Evolutionary conservation across 37 sponge, comb jelly and placozoan genomes (phyloP).

Genomic region (Halichondria panicea): DNA sequence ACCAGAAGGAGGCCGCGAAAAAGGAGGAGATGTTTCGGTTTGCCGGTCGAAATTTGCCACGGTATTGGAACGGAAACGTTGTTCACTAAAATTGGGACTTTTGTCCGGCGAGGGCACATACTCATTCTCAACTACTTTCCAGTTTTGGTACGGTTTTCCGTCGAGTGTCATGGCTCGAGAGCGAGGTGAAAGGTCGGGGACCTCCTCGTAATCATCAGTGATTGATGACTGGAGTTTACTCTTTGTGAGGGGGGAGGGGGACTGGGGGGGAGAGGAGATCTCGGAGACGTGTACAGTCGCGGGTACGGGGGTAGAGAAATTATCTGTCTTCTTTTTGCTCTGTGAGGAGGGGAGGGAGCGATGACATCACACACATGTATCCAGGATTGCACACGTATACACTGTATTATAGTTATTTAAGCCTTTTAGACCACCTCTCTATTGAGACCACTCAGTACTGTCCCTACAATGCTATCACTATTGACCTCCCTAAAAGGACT

Average conservation of each 20-base stretch:
- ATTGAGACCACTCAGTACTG: no score
- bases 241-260: conserved; percentile 5
- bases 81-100: conserved; percentile 37
- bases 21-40: not conserved
- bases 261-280: not conserved
- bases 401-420: no score
- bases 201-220: conserved; percentile 52
- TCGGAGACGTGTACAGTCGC: not conserved
- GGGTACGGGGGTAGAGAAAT: conserved; percentile 12
- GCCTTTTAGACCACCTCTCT: no score
- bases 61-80: conserved; percentile 33
- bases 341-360: conserved; percentile 4
- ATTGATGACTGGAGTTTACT: not conserved
- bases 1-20: not conserved
- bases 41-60: not conserved
- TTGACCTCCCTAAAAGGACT: no score
- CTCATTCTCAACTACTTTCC: conserved; percentile 43
- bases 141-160: conserved; percentile 1
- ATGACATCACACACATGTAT: no score
- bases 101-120: conserved; percentile 62
- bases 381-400: no score
- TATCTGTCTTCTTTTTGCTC: conserved; percentile 13
- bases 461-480: no score
- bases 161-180: conserved; percentile 27
- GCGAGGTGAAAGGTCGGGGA: conserved; percentile 20